Percentiles rank a stretch among this genome's conserved stretches.
These are phyloP conservation scores for Coenobita brevimanus DNA, from an alignment of 1,140 invertebrate genomes.

Conservation along the genomic window DNA sequence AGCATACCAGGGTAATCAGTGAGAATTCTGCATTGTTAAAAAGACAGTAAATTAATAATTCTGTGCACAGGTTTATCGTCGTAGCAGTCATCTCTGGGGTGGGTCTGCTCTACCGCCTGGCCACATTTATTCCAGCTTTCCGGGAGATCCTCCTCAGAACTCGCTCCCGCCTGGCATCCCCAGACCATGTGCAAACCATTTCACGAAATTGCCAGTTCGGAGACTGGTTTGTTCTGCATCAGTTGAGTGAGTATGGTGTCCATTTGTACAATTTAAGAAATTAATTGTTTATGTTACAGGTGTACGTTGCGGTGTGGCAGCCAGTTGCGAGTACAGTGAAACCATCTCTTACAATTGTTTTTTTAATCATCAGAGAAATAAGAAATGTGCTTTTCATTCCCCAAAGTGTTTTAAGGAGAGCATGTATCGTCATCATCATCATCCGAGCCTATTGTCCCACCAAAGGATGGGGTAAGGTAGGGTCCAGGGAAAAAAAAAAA, in stretches of 20 bases:
- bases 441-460: too few relatives aligned
- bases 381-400: too few relatives aligned
- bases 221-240: slow-evolving; percentile 73
- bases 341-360: too few relatives aligned
- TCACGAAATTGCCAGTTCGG: slow-evolving; percentile 68
- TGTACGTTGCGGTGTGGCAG: too few relatives aligned
- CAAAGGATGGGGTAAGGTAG: too few relatives aligned
- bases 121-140: slow-evolving; percentile 69
- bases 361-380: too few relatives aligned
- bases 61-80: slow-evolving; percentile 72
- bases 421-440: too few relatives aligned
- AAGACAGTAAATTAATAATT: background rate
- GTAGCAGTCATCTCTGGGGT: slow-evolving; percentile 71
- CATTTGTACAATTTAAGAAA: too few relatives aligned
- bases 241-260: slow-evolving; percentile 69
- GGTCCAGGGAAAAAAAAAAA: too few relatives aligned
- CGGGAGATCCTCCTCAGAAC: slow-evolving; percentile 69
- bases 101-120: slow-evolving; percentile 71
- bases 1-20: background rate
- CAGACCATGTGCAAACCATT: slow-evolving; percentile 55
- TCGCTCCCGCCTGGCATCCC: slow-evolving; percentile 54
- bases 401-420: too few relatives aligned
- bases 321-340: too few relatives aligned
- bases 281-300: too few relatives aligned
- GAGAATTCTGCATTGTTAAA: background rate